Evolutionary conservation across 2,113 vertebrate genomes (phyloP).

Genomic region (Spheniscus mendiculus): DNA sequence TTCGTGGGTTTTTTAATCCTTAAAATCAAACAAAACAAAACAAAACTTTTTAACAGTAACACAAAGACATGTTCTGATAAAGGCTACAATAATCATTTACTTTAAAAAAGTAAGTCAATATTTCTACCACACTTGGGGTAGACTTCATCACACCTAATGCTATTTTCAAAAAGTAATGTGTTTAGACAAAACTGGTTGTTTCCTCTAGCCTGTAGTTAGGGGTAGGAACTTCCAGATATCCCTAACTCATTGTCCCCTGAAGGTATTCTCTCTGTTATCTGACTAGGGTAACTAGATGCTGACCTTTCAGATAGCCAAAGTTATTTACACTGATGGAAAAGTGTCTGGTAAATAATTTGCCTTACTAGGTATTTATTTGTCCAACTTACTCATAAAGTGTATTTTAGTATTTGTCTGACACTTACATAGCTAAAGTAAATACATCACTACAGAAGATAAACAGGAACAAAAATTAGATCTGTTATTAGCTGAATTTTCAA

Average conservation of each 20-base stretch:
- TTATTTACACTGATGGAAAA: neutral
- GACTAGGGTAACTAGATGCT: neutral
- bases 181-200: neutral
- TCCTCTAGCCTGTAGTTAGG: neutral
- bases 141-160: accelerated
- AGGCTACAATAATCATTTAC: neutral
- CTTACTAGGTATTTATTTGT: neutral
- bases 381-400: neutral
- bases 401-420: neutral
- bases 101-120: neutral
- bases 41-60: neutral
- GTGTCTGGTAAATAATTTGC: neutral
- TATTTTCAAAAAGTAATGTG: neutral
- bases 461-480: neutral
- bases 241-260: neutral
- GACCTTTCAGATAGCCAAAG: neutral
- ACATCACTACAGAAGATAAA: neutral
- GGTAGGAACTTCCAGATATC: neutral
- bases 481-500: neutral
- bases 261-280: neutral
- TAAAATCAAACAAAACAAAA: neutral
- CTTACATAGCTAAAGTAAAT: neutral
- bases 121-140: neutral
- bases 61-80: neutral
- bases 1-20: accelerated